These are phyloP conservation scores for Pachypeltis micranthus DNA, from an alignment of 1,140 invertebrate genomes.

Conservation along the genomic window DNA sequence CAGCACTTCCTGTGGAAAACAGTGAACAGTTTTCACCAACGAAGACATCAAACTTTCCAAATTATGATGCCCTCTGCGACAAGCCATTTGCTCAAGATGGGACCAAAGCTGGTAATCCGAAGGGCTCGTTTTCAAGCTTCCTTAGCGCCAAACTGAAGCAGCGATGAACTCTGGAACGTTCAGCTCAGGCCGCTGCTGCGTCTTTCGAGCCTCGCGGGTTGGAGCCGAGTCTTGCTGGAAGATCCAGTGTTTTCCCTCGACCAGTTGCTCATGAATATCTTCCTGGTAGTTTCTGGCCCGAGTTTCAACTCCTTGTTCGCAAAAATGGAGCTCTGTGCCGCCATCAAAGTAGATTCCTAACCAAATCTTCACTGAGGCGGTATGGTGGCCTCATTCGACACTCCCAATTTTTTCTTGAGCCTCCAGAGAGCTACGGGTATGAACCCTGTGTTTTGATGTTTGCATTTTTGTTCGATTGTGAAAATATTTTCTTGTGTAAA, in stretches of 20 bases:
- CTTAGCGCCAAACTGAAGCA: conserved; percentile 10
- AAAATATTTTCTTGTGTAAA: neutral
- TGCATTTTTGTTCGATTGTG: neutral
- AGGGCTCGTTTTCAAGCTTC: conserved; percentile 12
- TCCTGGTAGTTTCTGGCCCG: neutral
- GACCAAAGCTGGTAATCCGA: conserved; percentile 10
- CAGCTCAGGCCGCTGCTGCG: conserved; percentile 12
- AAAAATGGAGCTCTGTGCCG: neutral
- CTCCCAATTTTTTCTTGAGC: conserved; percentile 2
- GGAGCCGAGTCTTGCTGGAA: conserved; percentile 2
- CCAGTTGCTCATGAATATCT: neutral
- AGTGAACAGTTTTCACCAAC: neutral
- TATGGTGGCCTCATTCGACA: neutral
- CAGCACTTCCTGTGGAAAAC: conserved; percentile 7
- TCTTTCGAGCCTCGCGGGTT: conserved; percentile 1
- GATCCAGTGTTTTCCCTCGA: neutral
- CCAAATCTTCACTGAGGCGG: conserved; percentile 6
- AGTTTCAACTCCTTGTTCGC: neutral
- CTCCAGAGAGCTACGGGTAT: neutral
- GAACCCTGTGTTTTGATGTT: neutral
- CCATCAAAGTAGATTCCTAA: neutral
- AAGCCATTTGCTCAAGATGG: conserved; percentile 1
- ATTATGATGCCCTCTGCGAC: neutral
- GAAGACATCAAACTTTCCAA: conserved; percentile 9
- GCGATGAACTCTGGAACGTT: conserved; percentile 17